These are phyloP conservation scores for Rhineura floridana DNA, from an alignment of 2,113 vertebrate species.

Conservation along the genomic window DNA sequence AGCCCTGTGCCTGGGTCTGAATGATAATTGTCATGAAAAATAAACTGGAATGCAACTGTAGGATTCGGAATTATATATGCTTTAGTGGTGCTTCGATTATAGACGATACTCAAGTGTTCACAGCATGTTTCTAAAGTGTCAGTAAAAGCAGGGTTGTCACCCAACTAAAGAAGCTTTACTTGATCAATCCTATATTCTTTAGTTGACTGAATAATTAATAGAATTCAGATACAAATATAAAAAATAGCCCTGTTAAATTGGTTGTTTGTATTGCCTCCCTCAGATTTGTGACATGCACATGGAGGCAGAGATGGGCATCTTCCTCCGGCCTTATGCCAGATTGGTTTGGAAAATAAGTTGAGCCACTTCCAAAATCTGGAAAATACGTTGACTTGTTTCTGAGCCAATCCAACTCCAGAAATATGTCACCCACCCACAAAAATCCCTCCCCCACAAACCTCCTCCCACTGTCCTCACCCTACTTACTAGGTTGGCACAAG, in stretches of 20 bases:
- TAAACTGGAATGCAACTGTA: background rate
- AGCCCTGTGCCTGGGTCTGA: constrained; percentile 34
- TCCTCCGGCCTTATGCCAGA: background rate
- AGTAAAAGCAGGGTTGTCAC: background rate
- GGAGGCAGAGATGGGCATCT: background rate
- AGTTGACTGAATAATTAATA: background rate
- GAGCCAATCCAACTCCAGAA: background rate
- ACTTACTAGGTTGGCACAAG: too few relatives aligned
- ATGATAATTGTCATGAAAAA: constrained; percentile 17
- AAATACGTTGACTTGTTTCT: background rate
- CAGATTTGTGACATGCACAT: background rate
- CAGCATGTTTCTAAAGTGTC: background rate
- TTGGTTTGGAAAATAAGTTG: background rate
- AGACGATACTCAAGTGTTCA: background rate
- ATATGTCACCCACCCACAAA: background rate
- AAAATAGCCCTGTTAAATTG: too few relatives aligned
- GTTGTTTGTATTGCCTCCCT: background rate
- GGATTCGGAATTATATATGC: constrained; percentile 10
- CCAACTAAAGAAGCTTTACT: background rate
- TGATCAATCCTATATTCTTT: background rate
- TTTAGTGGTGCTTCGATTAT: background rate
- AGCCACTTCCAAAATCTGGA: background rate
- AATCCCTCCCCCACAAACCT: too few relatives aligned
- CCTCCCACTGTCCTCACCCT: too few relatives aligned
- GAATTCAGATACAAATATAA: background rate